A percentile compares a stretch with the other conserved stretches of the same genome.
Evolutionary conservation across 2,888 invertebrate species (phyloP).

Genomic region (Morpho achilles): DNA sequence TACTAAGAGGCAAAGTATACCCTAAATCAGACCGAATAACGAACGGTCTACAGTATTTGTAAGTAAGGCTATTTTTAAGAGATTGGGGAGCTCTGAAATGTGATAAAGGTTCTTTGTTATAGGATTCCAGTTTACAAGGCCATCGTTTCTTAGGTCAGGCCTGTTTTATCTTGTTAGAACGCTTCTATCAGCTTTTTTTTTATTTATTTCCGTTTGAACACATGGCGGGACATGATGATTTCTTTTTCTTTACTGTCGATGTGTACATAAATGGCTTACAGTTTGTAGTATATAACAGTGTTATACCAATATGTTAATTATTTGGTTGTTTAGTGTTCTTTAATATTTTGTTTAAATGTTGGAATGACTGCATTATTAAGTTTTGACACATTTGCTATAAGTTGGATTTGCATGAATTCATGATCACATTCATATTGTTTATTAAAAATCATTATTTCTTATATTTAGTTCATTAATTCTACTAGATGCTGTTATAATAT

Average conservation of each 20-base stretch:
- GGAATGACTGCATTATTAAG: constrained; percentile 17
- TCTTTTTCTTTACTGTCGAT: constrained; percentile 46
- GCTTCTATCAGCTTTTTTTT: constrained; percentile 51
- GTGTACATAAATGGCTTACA: constrained; percentile 39
- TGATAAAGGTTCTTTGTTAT: constrained; percentile 63
- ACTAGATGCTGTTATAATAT: too few species aligned
- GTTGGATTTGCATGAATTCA: constrained; percentile 14
- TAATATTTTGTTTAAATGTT: constrained; percentile 9
- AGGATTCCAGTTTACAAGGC: constrained; percentile 75
- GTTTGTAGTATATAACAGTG: constrained; percentile 9
- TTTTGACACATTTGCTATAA: constrained; percentile 4
- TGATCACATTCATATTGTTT: constrained; percentile 6
- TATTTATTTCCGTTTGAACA: constrained; percentile 40
- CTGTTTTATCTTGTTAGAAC: constrained; percentile 49
- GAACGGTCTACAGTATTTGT: not conserved
- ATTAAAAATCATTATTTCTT: not conserved
- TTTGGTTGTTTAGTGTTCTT: constrained; percentile 7
- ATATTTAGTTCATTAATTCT: not conserved
- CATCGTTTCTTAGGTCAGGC: constrained; percentile 76
- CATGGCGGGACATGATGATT: constrained; percentile 57
- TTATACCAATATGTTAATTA: constrained; percentile 6
- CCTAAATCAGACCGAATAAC: too few species aligned
- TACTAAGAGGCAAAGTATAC: too few species aligned
- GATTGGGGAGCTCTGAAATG: constrained; percentile 12
- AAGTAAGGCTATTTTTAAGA: not conserved